phyloP scores from a whole-genome alignment of 37 sponge, comb jelly and placozoan species.

The Ephydatia muelleri region DNA sequence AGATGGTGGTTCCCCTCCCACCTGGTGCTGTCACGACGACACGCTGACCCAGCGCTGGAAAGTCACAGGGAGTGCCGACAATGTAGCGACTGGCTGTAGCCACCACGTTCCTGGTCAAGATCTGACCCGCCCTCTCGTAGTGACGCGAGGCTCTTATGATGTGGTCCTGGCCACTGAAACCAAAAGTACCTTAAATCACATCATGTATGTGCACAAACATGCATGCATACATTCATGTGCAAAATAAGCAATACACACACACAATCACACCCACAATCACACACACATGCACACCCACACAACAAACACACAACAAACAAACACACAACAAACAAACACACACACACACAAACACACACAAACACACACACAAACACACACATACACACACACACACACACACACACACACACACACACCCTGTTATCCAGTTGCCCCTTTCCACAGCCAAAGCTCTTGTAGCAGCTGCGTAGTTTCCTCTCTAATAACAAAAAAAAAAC shows the following conservation, averaged over 20 bases:
- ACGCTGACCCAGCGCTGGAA: conserved; percentile 41
- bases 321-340: not conserved
- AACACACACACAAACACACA: not conserved
- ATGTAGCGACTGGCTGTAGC: conserved; percentile 68
- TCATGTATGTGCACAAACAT: not conserved
- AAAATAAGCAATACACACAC: not conserved
- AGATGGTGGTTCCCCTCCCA: not conserved
- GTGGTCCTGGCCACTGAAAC: conserved; percentile 55
- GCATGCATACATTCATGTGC: not conserved
- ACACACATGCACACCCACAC: not conserved
- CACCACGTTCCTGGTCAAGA: conserved; percentile 63
- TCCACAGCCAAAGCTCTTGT: conserved; percentile 72
- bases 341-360: not conserved
- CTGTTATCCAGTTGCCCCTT: conserved; percentile 63
- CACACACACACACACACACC: conserved; percentile 15
- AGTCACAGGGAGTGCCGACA: conserved; percentile 25
- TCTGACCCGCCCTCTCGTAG: conserved; percentile 89
- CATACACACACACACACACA: not conserved
- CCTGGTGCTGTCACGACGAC: conserved; percentile 62
- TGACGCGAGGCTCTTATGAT: conserved; percentile 86
- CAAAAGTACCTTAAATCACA: not conserved
- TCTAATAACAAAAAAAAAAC: conserved; percentile 12
- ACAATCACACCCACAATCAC: not conserved
- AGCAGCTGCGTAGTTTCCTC: conserved; percentile 33
- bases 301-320: not conserved